Evolutionary conservation across 2,797 vertebrate species (phyloP).

Genomic region (Hozukius guyotensis): DNA sequence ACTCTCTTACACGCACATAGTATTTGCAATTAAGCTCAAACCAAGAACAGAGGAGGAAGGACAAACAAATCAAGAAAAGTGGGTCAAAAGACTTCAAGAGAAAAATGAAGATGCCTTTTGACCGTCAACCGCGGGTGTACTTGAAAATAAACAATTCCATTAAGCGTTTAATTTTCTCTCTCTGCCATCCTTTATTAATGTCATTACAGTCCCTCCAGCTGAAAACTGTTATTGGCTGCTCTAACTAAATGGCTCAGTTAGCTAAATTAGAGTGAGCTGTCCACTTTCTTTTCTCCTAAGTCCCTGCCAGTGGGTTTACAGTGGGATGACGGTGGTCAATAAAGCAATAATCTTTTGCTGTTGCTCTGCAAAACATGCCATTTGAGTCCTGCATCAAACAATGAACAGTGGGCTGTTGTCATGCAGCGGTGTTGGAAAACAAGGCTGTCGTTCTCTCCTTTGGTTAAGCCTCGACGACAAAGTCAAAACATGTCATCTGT

Average conservation of each 20-base stretch:
- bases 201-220: slow-evolving; percentile 55
- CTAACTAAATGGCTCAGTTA: slow-evolving; percentile 64
- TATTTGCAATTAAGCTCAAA: slow-evolving; percentile 41
- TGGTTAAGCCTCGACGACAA: slow-evolving; percentile 24
- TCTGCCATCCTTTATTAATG: slow-evolving; percentile 61
- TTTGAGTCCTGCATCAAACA: slow-evolving; percentile 41
- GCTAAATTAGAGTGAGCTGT: slow-evolving; percentile 62
- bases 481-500: slow-evolving; percentile 43
- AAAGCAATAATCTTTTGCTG: slow-evolving; percentile 64
- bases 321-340: slow-evolving; percentile 60
- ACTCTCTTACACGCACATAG: fast-evolving
- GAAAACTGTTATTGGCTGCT: slow-evolving; percentile 61
- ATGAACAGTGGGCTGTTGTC: slow-evolving; percentile 40
- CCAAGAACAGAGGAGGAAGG: slow-evolving; percentile 21
- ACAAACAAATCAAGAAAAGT: slow-evolving; percentile 47
- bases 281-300: slow-evolving; percentile 47
- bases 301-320: slow-evolving; percentile 37
- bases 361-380: slow-evolving; percentile 45
- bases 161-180: slow-evolving; percentile 61
- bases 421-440: neutral
- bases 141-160: slow-evolving; percentile 67
- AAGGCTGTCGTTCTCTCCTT: slow-evolving; percentile 14
- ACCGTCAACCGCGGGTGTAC: slow-evolving; percentile 15
- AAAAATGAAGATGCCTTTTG: slow-evolving; percentile 43
- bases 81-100: slow-evolving; percentile 39